Conservation (phyloP, 2,888 invertebrate species). For the Stenotaenia linearis region DNA sequence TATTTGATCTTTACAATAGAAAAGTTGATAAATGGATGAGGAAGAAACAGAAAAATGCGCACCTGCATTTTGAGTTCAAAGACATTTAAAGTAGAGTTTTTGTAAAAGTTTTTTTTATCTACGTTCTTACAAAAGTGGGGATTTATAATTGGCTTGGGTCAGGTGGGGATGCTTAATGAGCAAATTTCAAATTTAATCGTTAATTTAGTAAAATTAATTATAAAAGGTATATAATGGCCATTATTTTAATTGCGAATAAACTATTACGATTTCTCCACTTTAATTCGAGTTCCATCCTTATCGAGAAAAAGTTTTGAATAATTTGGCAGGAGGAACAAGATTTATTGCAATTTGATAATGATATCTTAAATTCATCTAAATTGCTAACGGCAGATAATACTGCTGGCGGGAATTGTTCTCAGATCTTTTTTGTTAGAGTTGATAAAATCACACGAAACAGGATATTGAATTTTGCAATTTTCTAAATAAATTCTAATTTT, state of each 20-base stretch:
- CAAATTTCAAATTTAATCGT: too few species aligned
- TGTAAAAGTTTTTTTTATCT: too few species aligned
- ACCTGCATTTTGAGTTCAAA: background rate
- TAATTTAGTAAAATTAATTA: too few species aligned
- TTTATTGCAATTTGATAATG: background rate
- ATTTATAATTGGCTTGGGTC: too few species aligned
- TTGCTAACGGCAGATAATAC: background rate
- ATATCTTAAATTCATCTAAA: background rate
- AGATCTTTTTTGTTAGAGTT: too few species aligned
- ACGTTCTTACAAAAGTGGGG: too few species aligned
- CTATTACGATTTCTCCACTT: too few species aligned
- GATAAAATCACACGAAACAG: background rate
- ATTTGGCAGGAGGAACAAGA: background rate
- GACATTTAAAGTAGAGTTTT: background rate
- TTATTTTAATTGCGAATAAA: too few species aligned
- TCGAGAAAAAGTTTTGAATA: background rate
- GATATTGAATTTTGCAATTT: background rate
- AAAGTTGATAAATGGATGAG: background rate
- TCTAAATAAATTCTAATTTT: background rate
- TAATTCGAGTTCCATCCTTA: too few species aligned
- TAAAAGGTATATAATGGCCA: too few species aligned
- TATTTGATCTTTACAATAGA: background rate
- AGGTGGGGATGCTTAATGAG: too few species aligned
- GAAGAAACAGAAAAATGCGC: background rate
- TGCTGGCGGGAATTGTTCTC: background rate